Conservation (phyloP, 2,113 vertebrate genomes). For the Cyanoderma ruficeps region DNA sequence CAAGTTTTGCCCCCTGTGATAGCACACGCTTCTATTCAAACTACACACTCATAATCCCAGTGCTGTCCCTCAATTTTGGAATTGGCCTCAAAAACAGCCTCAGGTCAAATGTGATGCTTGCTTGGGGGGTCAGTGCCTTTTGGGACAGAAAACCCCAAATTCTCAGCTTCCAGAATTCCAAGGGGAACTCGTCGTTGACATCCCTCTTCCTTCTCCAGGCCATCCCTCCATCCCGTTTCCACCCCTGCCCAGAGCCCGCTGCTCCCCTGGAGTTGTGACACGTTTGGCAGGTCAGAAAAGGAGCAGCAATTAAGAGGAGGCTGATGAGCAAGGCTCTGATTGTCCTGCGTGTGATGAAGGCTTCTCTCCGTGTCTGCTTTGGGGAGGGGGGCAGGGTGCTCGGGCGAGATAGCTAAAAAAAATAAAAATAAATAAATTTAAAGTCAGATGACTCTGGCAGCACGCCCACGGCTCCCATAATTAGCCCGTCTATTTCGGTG, state of each 20-base stretch:
- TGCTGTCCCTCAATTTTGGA: no score
- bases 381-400: slow-evolving; percentile 22
- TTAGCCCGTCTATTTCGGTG: slow-evolving; percentile 57
- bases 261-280: neutral
- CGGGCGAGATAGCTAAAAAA: neutral
- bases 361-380: neutral
- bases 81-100: no score
- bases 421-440: neutral
- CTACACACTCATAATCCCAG: no score
- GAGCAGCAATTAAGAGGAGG: neutral
- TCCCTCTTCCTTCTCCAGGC: neutral
- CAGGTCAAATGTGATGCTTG: no score
- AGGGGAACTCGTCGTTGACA: rapidly evolving
- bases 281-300: neutral
- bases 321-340: neutral
- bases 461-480: slow-evolving; percentile 47
- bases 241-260: rapidly evolving
- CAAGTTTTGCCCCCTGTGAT: no score
- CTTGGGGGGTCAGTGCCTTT: no score
- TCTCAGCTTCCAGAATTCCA: no score
- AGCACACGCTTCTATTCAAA: no score
- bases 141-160: no score
- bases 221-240: rapidly evolving
- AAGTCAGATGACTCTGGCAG: slow-evolving; percentile 49
- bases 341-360: neutral